phyloP scores from a whole-genome alignment of 2,113 vertebrate species.

The Triplophysa tibetana region DNA sequence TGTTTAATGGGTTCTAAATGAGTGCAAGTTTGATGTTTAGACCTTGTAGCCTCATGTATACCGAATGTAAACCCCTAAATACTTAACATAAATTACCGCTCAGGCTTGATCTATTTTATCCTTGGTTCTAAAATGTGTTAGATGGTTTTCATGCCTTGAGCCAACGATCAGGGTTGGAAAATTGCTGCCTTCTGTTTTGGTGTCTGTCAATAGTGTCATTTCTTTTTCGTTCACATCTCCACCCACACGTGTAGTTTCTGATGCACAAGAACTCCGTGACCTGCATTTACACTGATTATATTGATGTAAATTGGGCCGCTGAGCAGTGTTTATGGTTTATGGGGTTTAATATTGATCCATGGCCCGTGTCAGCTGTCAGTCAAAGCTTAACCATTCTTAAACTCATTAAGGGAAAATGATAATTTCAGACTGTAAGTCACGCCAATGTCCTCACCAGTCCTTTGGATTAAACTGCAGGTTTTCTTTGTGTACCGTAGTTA shows the following conservation, averaged over 20 bases:
- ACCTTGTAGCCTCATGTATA: not conserved
- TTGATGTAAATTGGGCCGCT: constrained; percentile 34
- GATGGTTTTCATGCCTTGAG: not conserved
- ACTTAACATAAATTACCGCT: not conserved
- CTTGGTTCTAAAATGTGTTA: not conserved
- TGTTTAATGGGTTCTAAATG: not conserved
- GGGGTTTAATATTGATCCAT: constrained; percentile 37
- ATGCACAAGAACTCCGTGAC: not conserved
- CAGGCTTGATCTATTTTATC: not conserved
- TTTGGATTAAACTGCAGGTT: constrained; percentile 26
- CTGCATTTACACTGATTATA: constrained; percentile 40
- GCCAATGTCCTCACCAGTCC: not conserved
- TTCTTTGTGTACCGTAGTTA: constrained; percentile 11
- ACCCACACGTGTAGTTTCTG: not conserved
- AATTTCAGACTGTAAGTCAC: not conserved
- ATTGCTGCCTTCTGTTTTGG: not conserved
- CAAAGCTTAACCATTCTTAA: constrained; percentile 18
- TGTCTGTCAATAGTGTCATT: not conserved
- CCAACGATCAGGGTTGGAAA: not conserved
- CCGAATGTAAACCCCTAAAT: not conserved
- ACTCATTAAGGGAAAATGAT: constrained; percentile 8
- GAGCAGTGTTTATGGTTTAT: constrained; percentile 45
- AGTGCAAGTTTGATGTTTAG: not conserved
- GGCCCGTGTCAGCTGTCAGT: constrained; percentile 17
- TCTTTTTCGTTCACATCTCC: constrained; percentile 11